Evolutionary conservation across 2,797 vertebrate species (phyloP), one percentile per base, ranked within the genome.

Genomic region (Channallabes apus): DNA sequence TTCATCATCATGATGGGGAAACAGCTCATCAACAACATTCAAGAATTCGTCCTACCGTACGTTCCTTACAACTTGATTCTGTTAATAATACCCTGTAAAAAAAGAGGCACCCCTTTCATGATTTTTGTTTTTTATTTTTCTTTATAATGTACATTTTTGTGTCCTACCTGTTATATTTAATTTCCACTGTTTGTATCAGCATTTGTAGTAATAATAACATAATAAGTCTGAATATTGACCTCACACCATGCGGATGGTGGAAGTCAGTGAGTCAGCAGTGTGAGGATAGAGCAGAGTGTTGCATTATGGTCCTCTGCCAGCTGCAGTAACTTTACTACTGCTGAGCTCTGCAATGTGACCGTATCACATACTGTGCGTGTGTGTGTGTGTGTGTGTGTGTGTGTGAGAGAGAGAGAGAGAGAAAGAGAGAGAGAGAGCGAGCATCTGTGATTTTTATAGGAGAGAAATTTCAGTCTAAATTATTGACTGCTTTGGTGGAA

Each of bases 1-100:
- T 96, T 96, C 89, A 94, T 96, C 90, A 96, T 96, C 89, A 96
- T 95, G 95, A 96, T 96, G 83, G 96, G 96, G 67, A 96, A 96
- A 87, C 95, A 96, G 89, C 91, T 96, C 38, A 93, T 95, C 92
- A 95, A 94, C 93, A 96, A 96, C 65, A 14, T 95, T 68, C 95
- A 96, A 90, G 95, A 96, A 90, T 96, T 96, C 64, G 82, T 96
- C 38, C 85, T 95, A 81, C 95, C 94, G 94, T 96, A 93, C n/a
- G 95, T 94, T 12, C 46, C 41, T 38, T 35, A 32, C 4, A 32
- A 58, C 18, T 18, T 59, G 18, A 0, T 77, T 12, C 51, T 77
- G 0, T 35, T 14, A 1, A 46, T 46, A 46, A 46, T 46, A 46
- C 8, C 1, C 41, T 46, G 8, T 46, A 41, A 46, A 46, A 46